Conservation (phyloP, 1,140 invertebrate species). For the Scaptomyza graminum region DNA sequence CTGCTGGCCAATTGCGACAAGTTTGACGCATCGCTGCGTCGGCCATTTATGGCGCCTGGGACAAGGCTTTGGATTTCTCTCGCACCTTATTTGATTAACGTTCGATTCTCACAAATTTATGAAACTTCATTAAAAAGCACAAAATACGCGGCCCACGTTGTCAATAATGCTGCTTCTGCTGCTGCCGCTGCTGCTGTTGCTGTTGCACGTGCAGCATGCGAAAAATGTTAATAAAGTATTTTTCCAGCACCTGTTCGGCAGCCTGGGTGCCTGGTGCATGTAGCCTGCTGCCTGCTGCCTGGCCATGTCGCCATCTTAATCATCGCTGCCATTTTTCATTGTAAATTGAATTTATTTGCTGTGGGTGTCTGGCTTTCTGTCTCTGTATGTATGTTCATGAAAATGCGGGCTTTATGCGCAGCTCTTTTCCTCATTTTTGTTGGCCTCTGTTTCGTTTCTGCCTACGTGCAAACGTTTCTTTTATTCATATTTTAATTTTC, state of each 20-base stretch:
- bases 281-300: conserved; percentile 12
- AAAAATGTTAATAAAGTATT: conserved; percentile 79
- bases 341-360: conserved; percentile 77
- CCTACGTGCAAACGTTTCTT: conserved; percentile 60
- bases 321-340: conserved; percentile 78
- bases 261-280: conserved; percentile 8
- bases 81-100: conserved; percentile 80
- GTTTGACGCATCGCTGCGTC: conserved; percentile 64
- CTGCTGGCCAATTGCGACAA: conserved; percentile 54
- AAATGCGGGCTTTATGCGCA: background rate
- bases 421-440: background rate
- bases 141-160: conserved; percentile 50
- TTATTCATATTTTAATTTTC: conserved; percentile 72
- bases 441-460: conserved; percentile 12
- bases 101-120: conserved; percentile 79
- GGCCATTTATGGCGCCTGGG: conserved; percentile 65
- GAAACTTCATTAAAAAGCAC: conserved; percentile 75
- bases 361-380: conserved; percentile 16
- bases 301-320: conserved; percentile 67
- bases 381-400: conserved; percentile 11
- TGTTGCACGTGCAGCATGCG: conserved; percentile 76
- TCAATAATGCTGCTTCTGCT: conserved; percentile 1
- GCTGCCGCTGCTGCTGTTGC: conserved; percentile 17
- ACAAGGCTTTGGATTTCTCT: conserved; percentile 47
- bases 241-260: conserved; percentile 37